A percentile compares a stretch with the other conserved stretches of the same genome.
phyloP scores from a whole-genome alignment of 92 coral and sea anemone species.

The Siderastrea radians region DNA sequence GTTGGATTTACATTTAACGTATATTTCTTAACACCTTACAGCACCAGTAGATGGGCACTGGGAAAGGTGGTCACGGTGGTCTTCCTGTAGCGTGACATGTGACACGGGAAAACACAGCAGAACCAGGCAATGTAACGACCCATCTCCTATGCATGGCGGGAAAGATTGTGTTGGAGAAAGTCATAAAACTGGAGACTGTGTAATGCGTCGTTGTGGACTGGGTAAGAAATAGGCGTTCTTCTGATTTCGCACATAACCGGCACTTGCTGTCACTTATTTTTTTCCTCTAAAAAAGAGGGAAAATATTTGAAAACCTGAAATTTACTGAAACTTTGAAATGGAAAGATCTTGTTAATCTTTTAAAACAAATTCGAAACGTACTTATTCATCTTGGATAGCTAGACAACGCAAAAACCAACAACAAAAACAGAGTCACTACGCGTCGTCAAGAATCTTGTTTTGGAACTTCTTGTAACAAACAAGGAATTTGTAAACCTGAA shows the following conservation, averaged over 20 bases:
- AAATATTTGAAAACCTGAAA: too few species aligned
- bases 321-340: not conserved
- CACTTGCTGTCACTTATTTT: too few species aligned
- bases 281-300: too few species aligned
- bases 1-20: not conserved
- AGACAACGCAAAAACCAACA: too few species aligned
- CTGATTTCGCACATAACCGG: not conserved
- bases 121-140: slow-evolving; percentile 77
- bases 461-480: too few species aligned
- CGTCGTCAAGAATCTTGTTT: too few species aligned
- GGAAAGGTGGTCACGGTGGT: slow-evolving; percentile 84
- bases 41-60: slow-evolving; percentile 84
- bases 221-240: slow-evolving; percentile 23
- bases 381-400: too few species aligned
- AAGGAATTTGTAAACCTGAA: too few species aligned
- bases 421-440: too few species aligned
- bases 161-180: slow-evolving; percentile 55
- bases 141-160: slow-evolving; percentile 73
- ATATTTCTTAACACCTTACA: not conserved
- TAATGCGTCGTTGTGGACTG: slow-evolving; percentile 54
- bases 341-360: too few species aligned
- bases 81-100: slow-evolving; percentile 69
- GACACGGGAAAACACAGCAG: slow-evolving; percentile 69
- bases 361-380: too few species aligned
- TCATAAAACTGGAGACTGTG: slow-evolving; percentile 39